phyloP scores from a whole-genome alignment of 2,113 vertebrate genomes.

The Hiodon alosoides region DNA sequence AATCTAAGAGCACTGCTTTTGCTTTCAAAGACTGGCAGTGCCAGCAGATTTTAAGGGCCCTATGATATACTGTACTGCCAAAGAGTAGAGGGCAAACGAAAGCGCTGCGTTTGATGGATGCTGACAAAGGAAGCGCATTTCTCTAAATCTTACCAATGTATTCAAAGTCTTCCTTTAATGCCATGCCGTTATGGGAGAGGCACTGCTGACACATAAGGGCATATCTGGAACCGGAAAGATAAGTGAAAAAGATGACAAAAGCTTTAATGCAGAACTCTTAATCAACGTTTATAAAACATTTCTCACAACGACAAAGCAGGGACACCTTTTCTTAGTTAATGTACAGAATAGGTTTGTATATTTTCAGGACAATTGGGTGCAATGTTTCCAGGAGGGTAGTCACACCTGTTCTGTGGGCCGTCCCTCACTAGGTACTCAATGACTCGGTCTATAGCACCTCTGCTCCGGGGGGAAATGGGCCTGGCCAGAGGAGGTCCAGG shows the following conservation, averaged over 20 bases:
- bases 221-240: conserved; percentile 61
- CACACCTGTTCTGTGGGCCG: conserved; percentile 93
- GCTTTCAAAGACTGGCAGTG: conserved; percentile 52
- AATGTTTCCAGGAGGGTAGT: conserved; percentile 5
- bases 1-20: conserved; percentile 49
- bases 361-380: not conserved
- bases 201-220: conserved; percentile 98
- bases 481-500: conserved; percentile 92
- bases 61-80: conserved; percentile 61
- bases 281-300: too few relatives aligned
- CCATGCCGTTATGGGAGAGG: conserved; percentile 98
- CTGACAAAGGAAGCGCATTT: conserved; percentile 49
- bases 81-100: conserved; percentile 61
- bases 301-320: too few relatives aligned
- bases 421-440: conserved; percentile 96
- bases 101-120: conserved; percentile 54
- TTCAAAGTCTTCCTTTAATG: conserved; percentile 98
- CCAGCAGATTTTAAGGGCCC: conserved; percentile 57
- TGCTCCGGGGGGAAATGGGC: conserved; percentile 84
- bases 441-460: conserved; percentile 85
- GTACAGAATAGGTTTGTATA: not conserved
- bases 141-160: conserved; percentile 83
- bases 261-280: too few relatives aligned
- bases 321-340: too few relatives aligned
- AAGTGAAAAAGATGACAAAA: not conserved